Percentiles rank a stretch among this genome's conserved stretches.
phyloP scores from a whole-genome alignment of 2,888 invertebrate species.

The Taenaris catops region DNA sequence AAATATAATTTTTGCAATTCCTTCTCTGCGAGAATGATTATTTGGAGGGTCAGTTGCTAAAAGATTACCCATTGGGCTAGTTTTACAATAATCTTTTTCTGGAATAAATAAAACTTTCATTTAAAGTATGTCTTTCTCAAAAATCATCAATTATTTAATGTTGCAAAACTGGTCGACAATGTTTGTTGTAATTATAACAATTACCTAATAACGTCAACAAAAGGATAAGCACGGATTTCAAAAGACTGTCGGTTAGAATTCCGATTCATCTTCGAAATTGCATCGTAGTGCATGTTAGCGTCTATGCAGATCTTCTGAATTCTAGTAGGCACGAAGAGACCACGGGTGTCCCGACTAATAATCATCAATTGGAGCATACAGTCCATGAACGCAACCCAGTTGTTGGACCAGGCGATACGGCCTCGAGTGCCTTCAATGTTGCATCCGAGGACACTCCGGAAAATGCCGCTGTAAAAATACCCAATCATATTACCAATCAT shows the following conservation, averaged over 20 bases:
- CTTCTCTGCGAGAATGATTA: too few species aligned
- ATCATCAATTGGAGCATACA: conserved; percentile 92
- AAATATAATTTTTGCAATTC: too few species aligned
- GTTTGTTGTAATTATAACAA: too few species aligned
- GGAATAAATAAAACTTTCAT: too few species aligned
- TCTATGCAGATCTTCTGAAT: conserved; percentile 85
- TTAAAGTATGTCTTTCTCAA: too few species aligned
- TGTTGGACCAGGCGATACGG: conserved; percentile 84
- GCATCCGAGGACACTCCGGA: conserved; percentile 80
- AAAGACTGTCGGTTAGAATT: conserved; percentile 62
- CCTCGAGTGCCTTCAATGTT: conserved; percentile 73
- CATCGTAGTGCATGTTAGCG: conserved; percentile 79
- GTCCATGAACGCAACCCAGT: conserved; percentile 95
- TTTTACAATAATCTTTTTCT: too few species aligned
- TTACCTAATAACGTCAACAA: conserved; percentile 71
- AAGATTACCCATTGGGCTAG: too few species aligned
- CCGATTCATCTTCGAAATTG: conserved; percentile 67
- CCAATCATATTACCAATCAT: too few species aligned
- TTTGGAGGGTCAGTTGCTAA: too few species aligned
- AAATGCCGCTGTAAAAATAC: conserved; percentile 65
- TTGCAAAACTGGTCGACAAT: too few species aligned
- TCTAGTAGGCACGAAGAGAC: conserved; percentile 87
- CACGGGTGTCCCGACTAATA: conserved; percentile 83
- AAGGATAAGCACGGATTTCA: conserved; percentile 66
- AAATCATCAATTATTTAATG: too few species aligned